These are phyloP conservation scores for Brachionus rubens DNA, from an alignment of 1,140 invertebrate species.

Conservation along the genomic window DNA sequence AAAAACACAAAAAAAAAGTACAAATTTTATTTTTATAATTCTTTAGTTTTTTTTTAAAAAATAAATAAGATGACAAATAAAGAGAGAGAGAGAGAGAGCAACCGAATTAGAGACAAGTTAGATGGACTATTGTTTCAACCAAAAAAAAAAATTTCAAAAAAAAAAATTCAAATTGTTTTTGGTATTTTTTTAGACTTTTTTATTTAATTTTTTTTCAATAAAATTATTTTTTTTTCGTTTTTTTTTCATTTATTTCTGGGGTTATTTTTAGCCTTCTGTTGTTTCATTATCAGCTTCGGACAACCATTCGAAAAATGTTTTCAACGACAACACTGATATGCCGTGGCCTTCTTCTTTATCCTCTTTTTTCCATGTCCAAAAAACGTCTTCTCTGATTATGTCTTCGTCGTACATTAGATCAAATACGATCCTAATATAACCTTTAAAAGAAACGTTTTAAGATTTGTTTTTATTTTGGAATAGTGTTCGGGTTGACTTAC, in stretches of 20 bases:
- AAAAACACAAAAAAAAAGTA: conserved; percentile 1
- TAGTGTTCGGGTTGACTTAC: conserved; percentile 59
- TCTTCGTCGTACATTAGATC: conserved; percentile 42
- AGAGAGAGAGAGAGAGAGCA: too few species aligned
- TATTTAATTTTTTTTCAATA: background rate
- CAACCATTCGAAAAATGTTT: conserved; percentile 43
- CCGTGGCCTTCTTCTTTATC: conserved; percentile 23
- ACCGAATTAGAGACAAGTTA: too few species aligned
- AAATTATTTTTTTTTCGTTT: too few species aligned
- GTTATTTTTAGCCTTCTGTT: background rate
- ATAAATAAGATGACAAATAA: too few species aligned
- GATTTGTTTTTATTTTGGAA: too few species aligned
- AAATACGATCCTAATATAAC: conserved; percentile 24
- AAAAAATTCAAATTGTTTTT: background rate
- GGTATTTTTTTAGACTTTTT: conserved; percentile 6
- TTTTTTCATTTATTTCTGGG: background rate
- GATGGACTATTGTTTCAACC: too few species aligned
- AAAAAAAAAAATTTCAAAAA: too few species aligned
- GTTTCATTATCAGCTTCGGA: background rate
- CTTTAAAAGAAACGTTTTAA: background rate
- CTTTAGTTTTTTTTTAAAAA: too few species aligned
- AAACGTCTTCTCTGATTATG: conserved; percentile 19
- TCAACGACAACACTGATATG: conserved; percentile 5
- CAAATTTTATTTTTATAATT: too few species aligned
- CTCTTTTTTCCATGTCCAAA: background rate